Conservation (phyloP, 2,888 invertebrate species). For the Platynereis dumerilii region DNA sequence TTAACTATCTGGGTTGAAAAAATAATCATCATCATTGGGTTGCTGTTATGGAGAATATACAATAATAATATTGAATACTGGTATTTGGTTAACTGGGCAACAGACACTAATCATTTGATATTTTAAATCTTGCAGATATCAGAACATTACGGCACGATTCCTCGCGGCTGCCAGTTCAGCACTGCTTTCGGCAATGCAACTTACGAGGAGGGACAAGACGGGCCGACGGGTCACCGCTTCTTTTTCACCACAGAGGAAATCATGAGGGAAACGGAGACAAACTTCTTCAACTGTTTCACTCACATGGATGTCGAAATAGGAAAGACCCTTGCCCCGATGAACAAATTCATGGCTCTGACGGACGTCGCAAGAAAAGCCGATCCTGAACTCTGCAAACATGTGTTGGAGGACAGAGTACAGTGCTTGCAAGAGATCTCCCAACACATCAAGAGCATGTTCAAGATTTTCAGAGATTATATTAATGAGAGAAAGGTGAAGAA, state of each 20-base stretch:
- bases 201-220: not conserved
- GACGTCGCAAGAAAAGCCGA: not conserved
- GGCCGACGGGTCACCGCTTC: not conserved
- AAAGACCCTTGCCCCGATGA: not conserved
- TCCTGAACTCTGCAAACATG: not conserved
- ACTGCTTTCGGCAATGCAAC: not conserved
- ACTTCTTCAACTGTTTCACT: not conserved
- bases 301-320: conserved; percentile 5
- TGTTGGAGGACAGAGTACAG: not conserved
- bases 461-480: not conserved
- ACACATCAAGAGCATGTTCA: not conserved
- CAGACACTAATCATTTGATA: not conserved
- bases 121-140: not conserved
- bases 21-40: not conserved
- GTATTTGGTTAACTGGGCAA: no score
- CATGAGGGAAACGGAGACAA: not conserved
- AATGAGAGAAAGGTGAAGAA: not conserved
- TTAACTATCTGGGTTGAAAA: not conserved
- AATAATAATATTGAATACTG: no score
- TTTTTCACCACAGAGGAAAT: not conserved
- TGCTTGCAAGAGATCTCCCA: not conserved
- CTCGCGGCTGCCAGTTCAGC: not conserved
- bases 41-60: no score
- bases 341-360: not conserved
- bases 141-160: not conserved